Percentiles rank a stretch among this genome's conserved stretches.
Conservation (phyloP, 2,888 invertebrate genomes). For the Rapana venosa region DNA sequence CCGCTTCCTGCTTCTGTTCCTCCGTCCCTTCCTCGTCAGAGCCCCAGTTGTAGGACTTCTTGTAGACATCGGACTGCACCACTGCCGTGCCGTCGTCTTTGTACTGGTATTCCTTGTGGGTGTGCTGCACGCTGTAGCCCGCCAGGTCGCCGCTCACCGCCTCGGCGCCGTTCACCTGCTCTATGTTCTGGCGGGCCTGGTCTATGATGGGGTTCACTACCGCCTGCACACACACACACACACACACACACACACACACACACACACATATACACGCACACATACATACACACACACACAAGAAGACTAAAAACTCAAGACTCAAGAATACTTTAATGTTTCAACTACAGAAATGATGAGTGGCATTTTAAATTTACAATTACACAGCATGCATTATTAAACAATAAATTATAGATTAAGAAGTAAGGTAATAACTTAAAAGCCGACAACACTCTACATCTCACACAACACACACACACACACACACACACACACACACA, state of each 20-base stretch:
- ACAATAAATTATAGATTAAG: too few species aligned
- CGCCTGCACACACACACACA: not conserved
- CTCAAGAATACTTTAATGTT: too few species aligned
- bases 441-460: too few species aligned
- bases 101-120: slow-evolving; percentile 34
- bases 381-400: too few species aligned
- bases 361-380: too few species aligned
- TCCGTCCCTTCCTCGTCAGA: not conserved
- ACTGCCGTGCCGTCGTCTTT: slow-evolving; percentile 9
- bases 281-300: not conserved
- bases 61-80: slow-evolving; percentile 14
- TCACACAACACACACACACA: too few species aligned
- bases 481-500: too few species aligned
- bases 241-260: too few species aligned
- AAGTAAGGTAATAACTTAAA: too few species aligned
- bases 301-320: too few species aligned
- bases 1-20: not conserved
- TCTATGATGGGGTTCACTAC: slow-evolving; percentile 23
- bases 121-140: slow-evolving; percentile 12
- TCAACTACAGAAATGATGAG: too few species aligned
- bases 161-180: not conserved
- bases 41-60: slow-evolving; percentile 35
- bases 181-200: slow-evolving; percentile 15
- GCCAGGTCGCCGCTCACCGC: not conserved
- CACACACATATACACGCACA: too few species aligned